phyloP scores from a whole-genome alignment of 2,113 vertebrate genomes.

The Gopherus evgoodei region DNA sequence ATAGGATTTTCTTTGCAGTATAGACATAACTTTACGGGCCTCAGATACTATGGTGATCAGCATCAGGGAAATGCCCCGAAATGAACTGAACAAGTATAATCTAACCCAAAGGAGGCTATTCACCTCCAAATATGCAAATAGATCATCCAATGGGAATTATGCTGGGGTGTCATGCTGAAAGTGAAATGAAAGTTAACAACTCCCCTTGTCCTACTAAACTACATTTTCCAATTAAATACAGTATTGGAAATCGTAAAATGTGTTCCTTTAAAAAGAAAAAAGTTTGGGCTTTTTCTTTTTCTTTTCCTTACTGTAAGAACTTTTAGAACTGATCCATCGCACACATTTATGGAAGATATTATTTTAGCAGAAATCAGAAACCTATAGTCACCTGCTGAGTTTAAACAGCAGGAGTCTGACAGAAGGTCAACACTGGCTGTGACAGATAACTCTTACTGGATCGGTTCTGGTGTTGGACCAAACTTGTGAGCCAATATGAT shows the following conservation, averaged over 20 bases:
- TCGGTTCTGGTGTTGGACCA: background rate
- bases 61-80: conserved; percentile 21
- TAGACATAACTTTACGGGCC: background rate
- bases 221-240: conserved; percentile 48
- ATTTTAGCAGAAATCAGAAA: conserved; percentile 43
- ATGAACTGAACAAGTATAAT: conserved; percentile 4
- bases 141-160: conserved; percentile 32
- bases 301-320: conserved; percentile 23
- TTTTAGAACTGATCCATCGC: conserved; percentile 38
- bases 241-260: conserved; percentile 5
- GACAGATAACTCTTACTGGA: conserved; percentile 43
- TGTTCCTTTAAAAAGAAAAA: conserved; percentile 15
- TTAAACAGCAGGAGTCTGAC: conserved; percentile 42
- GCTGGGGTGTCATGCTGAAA: conserved; percentile 20
- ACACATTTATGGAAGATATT: background rate
- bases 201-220: conserved; percentile 59
- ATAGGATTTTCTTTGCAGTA: background rate
- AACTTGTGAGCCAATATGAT: background rate
- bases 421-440: conserved; percentile 54
- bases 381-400: conserved; percentile 38
- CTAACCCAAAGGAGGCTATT: background rate
- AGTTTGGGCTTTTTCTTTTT: background rate
- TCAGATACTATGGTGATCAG: background rate
- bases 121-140: conserved; percentile 26
- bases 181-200: conserved; percentile 57